Conservation (phyloP, 2,113 vertebrate genomes). For the Thalassoma bifasciatum region DNA sequence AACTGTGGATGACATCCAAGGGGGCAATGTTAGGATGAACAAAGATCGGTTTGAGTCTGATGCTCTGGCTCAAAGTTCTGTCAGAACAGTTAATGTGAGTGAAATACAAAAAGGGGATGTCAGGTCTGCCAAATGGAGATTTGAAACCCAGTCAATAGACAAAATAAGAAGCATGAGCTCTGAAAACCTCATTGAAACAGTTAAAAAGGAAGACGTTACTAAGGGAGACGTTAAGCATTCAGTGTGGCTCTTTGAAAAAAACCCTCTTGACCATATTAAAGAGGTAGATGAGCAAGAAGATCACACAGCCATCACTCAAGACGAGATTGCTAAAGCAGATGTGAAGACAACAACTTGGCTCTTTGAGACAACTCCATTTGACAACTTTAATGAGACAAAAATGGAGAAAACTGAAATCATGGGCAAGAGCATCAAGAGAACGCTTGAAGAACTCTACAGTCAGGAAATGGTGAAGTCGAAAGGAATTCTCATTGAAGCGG, state of each 20-base stretch:
- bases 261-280: conserved; percentile 88
- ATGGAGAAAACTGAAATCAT: conserved; percentile 87
- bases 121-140: conserved; percentile 91
- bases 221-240: conserved; percentile 91
- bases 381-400: conserved; percentile 87
- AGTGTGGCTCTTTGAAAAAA: conserved; percentile 94
- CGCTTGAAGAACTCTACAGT: conserved; percentile 89
- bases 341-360: conserved; percentile 92
- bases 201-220: conserved; percentile 86
- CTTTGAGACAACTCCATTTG: conserved; percentile 93
- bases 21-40: conserved; percentile 87
- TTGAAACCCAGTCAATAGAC: conserved; percentile 91
- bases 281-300: conserved; percentile 79
- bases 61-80: conserved; percentile 66
- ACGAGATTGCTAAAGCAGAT: conserved; percentile 88
- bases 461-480: conserved; percentile 88
- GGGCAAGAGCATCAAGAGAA: conserved; percentile 91
- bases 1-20: conserved; percentile 86
- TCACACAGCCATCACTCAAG: conserved; percentile 60
- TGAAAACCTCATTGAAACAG: conserved; percentile 85
- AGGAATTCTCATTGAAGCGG: conserved; percentile 90
- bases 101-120: conserved; percentile 92
- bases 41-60: conserved; percentile 89
- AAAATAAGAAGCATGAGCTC: conserved; percentile 87
- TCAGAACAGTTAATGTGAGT: conserved; percentile 89